These are phyloP conservation scores for Nephila pilipes DNA, from an alignment of 1,140 invertebrate genomes.

Conservation along the genomic window DNA sequence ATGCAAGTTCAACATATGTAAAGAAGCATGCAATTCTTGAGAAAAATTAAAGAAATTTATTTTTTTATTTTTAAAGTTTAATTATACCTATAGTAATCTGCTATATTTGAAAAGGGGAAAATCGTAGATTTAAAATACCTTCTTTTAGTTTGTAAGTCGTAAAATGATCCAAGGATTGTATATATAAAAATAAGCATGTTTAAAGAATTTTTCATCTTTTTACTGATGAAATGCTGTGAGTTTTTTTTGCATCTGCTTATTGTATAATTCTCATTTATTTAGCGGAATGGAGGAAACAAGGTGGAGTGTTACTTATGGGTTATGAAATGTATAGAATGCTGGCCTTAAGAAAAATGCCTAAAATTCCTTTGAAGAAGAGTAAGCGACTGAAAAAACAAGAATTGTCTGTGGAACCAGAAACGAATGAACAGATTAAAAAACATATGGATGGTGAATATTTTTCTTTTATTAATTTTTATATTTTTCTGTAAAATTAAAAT, in stretches of 20 bases:
- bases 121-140: no score
- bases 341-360: constrained; percentile 77
- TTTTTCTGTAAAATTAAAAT: background rate
- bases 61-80: no score
- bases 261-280: background rate
- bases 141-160: no score
- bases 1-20: no score
- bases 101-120: no score
- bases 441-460: constrained; percentile 88
- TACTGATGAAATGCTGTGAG: no score
- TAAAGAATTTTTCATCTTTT: no score
- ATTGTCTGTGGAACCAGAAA: constrained; percentile 82
- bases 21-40: no score
- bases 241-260: background rate
- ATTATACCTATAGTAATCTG: no score
- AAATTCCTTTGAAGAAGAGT: constrained; percentile 82
- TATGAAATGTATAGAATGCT: constrained; percentile 94
- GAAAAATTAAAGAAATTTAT: no score
- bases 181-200: no score
- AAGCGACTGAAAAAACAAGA: constrained; percentile 83
- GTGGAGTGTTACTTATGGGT: constrained; percentile 97
- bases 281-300: constrained; percentile 87
- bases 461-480: background rate
- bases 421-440: constrained; percentile 90
- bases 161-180: no score